Evolutionary conservation across 2,888 invertebrate genomes (phyloP).

Genomic region (Helicoverpa assulta): DNA sequence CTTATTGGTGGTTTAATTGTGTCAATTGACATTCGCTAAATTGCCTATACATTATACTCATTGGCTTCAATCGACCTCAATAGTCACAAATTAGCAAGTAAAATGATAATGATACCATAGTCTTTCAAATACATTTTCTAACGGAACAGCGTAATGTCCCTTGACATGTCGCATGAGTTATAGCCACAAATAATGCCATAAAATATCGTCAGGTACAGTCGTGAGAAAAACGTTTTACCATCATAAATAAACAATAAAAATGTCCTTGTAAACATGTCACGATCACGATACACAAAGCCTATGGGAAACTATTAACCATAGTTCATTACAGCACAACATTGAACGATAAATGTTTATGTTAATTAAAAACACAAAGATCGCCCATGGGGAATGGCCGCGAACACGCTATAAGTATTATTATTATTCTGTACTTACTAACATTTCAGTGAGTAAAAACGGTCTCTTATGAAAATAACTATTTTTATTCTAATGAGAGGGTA

Average conservation of each 20-base stretch:
- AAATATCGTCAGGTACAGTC: slow-evolving; percentile 19
- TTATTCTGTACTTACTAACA: slow-evolving; percentile 34
- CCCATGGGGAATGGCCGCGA: slow-evolving; percentile 59
- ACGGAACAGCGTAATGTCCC: neutral
- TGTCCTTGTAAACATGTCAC: slow-evolving; percentile 47
- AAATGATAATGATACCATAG: slow-evolving; percentile 7
- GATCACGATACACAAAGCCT: slow-evolving; percentile 52
- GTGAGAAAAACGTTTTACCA: slow-evolving; percentile 33
- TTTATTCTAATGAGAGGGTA: slow-evolving; percentile 57
- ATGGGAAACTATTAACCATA: slow-evolving; percentile 51
- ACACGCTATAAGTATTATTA: slow-evolving; percentile 66
- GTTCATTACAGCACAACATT: slow-evolving; percentile 58
- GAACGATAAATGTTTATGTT: slow-evolving; percentile 72
- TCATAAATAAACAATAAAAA: slow-evolving; percentile 44
- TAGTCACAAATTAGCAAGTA: slow-evolving; percentile 37
- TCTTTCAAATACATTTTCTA: slow-evolving; percentile 6
- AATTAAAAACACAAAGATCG: slow-evolving; percentile 76
- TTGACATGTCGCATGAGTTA: neutral
- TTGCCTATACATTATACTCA: slow-evolving; percentile 41
- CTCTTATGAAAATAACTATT: slow-evolving; percentile 54
- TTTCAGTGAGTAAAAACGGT: slow-evolving; percentile 51
- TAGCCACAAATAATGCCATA: neutral
- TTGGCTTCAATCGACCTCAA: slow-evolving; percentile 45
- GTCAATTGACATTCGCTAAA: slow-evolving; percentile 48
- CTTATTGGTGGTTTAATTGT: slow-evolving; percentile 42